Percentiles rank a stretch among this genome's conserved stretches.
Conservation (phyloP, 1,140 invertebrate genomes). For the Macrobrachium nipponense region DNA sequence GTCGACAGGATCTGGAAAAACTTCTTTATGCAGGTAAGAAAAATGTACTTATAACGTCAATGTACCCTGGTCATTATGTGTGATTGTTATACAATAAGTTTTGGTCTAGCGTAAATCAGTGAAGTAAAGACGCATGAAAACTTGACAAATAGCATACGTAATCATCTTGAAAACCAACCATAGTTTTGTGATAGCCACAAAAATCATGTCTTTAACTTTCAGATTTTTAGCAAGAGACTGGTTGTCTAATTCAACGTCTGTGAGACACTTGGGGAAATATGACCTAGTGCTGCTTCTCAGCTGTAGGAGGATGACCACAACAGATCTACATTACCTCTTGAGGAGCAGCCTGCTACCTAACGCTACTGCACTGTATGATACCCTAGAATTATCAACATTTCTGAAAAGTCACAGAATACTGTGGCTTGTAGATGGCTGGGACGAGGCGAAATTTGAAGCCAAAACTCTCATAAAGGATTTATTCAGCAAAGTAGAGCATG, state of each 20-base stretch:
- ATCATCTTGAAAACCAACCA: background rate
- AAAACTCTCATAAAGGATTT: background rate
- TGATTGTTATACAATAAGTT: background rate
- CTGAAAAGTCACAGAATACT: background rate
- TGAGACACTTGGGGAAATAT: background rate
- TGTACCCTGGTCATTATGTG: background rate
- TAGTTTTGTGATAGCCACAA: background rate
- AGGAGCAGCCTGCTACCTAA: background rate
- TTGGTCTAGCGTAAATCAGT: too few relatives aligned
- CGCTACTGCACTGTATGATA: background rate
- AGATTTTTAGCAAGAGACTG: conserved; percentile 5
- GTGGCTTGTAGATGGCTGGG: conserved; percentile 34
- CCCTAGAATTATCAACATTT: background rate
- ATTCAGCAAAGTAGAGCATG: background rate
- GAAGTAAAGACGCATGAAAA: background rate
- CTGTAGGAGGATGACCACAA: conserved; percentile 3
- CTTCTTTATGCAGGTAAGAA: conserved; percentile 35
- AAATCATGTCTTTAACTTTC: background rate
- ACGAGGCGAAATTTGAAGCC: conserved; percentile 2
- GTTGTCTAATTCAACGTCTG: background rate
- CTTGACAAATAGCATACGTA: background rate
- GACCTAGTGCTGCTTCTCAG: background rate
- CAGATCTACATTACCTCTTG: conserved; percentile 5
- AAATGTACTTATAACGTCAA: background rate
- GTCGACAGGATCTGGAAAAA: conserved; percentile 22